Base-by-base conservation (phyloP, 2,888 invertebrate genomes). In the Sisyra terminalis region DNA sequence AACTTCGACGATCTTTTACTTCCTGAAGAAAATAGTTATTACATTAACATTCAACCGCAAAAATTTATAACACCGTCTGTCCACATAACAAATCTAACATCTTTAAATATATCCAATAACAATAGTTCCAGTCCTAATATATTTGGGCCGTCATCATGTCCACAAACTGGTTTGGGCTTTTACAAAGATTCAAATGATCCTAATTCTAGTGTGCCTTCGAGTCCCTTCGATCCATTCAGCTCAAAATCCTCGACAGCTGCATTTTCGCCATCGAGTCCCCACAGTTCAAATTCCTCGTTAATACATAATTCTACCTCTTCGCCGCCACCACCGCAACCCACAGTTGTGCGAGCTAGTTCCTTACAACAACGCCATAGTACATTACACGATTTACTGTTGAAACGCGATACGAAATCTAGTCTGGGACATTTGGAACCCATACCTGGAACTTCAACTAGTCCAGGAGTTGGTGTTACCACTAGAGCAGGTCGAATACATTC, bases 1-100 rank as follows among this genome's bases (percentile, higher is more conserved):
- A 88, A 83, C 61, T 85, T 89, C 59, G 88, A 88, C 57, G 88
- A 88, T 59, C 64, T 89, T 38, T 62, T 83, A 13, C 59, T 84
- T 50, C 82, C 84, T 1, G 79, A 79, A 52, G 83, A 82, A 53
- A 70, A 64, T 57, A 69, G 66, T 16, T 73, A 69, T 51, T 68
- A 66, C 51, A 60, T 70, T 29, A 49, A 47, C 43, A 46, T 44
- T n/a, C 45, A 50, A n/a, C 47, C 49, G 16, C 44, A 41, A 39
- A 40, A 48, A 47, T 40, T 43, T 47, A 32, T 49, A 24, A 49
- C 50, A 13, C 49, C 53, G 10, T 48, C 47, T 34, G 46, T 51
- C 40, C 51, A 51, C 36, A 49, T 49, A 30, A 48, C 49, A 37
- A 52, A 51, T 11, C 37, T 38, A 38, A 38, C 18, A 8, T 13